Base-by-base conservation (phyloP, 2,888 invertebrate genomes). In the Chaetoderma sp. region DNA sequence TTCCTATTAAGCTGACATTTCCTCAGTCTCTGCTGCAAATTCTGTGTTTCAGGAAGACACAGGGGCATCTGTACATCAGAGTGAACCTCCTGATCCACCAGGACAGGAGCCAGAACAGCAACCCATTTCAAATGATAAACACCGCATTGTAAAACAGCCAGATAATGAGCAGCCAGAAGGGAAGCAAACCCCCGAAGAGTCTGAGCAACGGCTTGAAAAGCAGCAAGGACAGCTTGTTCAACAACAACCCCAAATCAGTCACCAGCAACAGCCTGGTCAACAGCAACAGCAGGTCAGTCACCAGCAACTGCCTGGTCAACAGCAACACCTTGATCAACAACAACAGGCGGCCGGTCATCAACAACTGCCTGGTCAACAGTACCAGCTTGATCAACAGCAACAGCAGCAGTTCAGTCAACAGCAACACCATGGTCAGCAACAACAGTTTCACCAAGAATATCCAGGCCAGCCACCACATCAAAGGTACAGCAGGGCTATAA, bases 191-290 rank as follows among this genome's bases (percentile, higher is more conserved):
- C 59, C 81, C 47, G 68, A 73, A 21, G 70, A 72, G 42, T 60
- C 81, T 25, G 78, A 80, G 66, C 73, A 75, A 54, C 80, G 79
- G 65, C 80, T 79, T 16, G 76, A 75, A 25, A 71, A 76, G 39
- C 79, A 79, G 79, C 79, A 79, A n/a, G n/a, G n/a, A n/a, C n/a
- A n/a, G n/a, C n/a, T n/a, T n/a, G n/a, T n/a, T n/a, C n/a, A n/a
- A n/a, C n/a, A n/a, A n/a, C n/a, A n/a, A n/a, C n/a, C n/a, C n/a
- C n/a, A n/a, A n/a, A n/a, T n/a, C n/a, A n/a, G n/a, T n/a, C n/a
- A n/a, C n/a, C 65, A 68, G 67, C 70, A 71, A 28, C 72, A 73
- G 42, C 39, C 54, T 21, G 65, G 64, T 18, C 60, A 63, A 42
- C 60, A 60, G n/a, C 52, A 60, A 21, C 52, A 28, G 25, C 42